A percentile compares a stretch with the other conserved stretches of the same genome.
phyloP scores from a whole-genome alignment of 2,888 invertebrate species.

The Lycocerus yunnanus region DNA sequence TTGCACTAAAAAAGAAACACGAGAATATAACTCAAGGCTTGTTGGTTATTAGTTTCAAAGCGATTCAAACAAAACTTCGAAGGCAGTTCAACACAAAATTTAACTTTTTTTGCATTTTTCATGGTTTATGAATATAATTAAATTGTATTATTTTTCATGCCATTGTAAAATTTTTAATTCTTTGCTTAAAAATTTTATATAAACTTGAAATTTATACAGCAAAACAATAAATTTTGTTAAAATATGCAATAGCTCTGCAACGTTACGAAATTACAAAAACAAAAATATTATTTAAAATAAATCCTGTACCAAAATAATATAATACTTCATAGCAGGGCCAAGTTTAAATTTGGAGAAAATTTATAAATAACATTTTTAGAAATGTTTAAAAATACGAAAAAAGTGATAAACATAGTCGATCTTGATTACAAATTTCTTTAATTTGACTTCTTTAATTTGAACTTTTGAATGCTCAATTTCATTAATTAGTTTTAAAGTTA shows the following conservation, averaged over 20 bases:
- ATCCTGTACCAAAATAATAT: too few relatives aligned
- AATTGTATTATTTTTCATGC: background rate
- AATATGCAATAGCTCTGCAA: background rate
- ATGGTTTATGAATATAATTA: background rate
- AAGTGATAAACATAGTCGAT: too few relatives aligned
- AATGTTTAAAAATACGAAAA: too few relatives aligned
- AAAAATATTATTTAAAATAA: too few relatives aligned
- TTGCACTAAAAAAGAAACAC: conserved; percentile 16
- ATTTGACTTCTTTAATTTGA: too few relatives aligned
- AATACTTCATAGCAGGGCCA: too few relatives aligned
- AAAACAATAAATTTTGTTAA: background rate
- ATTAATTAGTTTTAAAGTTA: too few relatives aligned
- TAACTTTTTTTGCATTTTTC: background rate
- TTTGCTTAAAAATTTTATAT: background rate
- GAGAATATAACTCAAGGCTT: conserved; percentile 3
- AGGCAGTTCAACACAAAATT: background rate
- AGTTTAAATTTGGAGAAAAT: too few relatives aligned
- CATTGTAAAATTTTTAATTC: background rate
- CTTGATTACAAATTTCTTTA: too few relatives aligned
- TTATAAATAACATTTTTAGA: too few relatives aligned
- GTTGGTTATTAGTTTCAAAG: conserved; percentile 7
- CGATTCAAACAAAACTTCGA: background rate
- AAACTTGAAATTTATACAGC: background rate
- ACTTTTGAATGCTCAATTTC: too few relatives aligned
- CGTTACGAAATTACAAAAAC: too few relatives aligned